Conservation (phyloP, 2,888 invertebrate species). For the Phania funesta region DNA sequence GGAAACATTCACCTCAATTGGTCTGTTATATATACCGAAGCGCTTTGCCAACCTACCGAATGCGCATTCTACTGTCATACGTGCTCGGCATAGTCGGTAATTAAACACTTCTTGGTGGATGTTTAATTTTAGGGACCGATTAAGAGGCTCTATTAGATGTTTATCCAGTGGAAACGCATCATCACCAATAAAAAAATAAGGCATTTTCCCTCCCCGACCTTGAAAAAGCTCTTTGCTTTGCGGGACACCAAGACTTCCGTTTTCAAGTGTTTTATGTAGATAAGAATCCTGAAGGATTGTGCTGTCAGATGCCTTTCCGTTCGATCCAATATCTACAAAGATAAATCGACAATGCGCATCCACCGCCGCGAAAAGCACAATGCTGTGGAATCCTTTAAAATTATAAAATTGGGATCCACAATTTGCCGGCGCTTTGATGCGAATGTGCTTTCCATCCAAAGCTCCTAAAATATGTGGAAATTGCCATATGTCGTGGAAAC, state of each 20-base stretch:
- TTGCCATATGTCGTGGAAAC: not conserved
- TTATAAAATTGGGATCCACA: slow-evolving; percentile 1
- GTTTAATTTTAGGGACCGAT: too few species aligned
- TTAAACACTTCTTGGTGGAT: not conserved
- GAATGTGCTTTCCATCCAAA: not conserved
- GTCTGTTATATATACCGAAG: not conserved
- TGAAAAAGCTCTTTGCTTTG: not conserved
- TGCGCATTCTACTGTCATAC: not conserved
- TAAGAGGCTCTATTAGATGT: too few species aligned
- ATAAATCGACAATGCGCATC: not conserved
- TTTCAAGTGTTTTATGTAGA: not conserved
- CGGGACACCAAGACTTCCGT: not conserved
- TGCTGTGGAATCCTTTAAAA: not conserved
- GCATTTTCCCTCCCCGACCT: too few species aligned
- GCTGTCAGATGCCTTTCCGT: not conserved
- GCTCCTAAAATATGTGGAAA: not conserved
- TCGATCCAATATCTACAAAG: not conserved
- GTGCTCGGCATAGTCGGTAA: not conserved
- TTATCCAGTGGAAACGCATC: too few species aligned
- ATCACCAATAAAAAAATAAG: too few species aligned
- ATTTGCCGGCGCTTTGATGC: not conserved
- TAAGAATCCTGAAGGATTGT: not conserved
- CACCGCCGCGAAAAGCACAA: not conserved
- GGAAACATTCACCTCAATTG: not conserved
- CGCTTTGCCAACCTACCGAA: not conserved